phyloP scores from a whole-genome alignment of 2,113 vertebrate genomes.

The Zapus hudsonius region DNA sequence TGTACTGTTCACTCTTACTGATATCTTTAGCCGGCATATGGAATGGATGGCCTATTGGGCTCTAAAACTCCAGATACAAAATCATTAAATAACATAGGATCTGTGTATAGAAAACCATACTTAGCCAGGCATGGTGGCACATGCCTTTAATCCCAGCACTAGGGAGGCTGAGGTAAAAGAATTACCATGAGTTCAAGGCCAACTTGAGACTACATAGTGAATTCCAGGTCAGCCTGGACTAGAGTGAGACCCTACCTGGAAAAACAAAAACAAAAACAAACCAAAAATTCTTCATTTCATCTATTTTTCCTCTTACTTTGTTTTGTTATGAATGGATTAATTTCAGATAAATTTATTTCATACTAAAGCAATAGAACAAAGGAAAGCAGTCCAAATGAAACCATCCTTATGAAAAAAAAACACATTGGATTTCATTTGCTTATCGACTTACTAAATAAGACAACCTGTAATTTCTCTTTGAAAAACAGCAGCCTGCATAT shows the following conservation, averaged over 20 bases:
- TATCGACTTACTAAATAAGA: not conserved
- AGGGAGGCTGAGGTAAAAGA: no score
- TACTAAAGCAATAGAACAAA: not conserved
- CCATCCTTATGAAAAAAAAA: not conserved
- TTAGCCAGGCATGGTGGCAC: no score
- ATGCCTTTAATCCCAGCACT: no score
- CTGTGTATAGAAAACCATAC: not conserved
- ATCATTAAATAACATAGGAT: not conserved
- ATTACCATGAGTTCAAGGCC: no score
- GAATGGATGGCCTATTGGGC: not conserved
- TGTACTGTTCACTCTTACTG: not conserved
- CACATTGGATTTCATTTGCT: not conserved
- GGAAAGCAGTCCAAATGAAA: not conserved
- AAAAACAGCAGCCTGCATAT: conserved; percentile 14
- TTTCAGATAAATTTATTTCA: conserved; percentile 38
- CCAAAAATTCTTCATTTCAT: not conserved
- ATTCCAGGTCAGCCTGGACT: no score
- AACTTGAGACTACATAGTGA: no score
- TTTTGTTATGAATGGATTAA: conserved; percentile 40
- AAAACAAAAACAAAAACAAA: no score
- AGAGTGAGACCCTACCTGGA: no score
- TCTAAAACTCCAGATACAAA: not conserved
- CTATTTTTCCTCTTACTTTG: conserved; percentile 23
- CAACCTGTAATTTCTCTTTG: conserved; percentile 33
- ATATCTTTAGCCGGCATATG: not conserved